Evolutionary conservation across 2,888 invertebrate genomes (phyloP).

Genomic region (Hetaerina titia): DNA sequence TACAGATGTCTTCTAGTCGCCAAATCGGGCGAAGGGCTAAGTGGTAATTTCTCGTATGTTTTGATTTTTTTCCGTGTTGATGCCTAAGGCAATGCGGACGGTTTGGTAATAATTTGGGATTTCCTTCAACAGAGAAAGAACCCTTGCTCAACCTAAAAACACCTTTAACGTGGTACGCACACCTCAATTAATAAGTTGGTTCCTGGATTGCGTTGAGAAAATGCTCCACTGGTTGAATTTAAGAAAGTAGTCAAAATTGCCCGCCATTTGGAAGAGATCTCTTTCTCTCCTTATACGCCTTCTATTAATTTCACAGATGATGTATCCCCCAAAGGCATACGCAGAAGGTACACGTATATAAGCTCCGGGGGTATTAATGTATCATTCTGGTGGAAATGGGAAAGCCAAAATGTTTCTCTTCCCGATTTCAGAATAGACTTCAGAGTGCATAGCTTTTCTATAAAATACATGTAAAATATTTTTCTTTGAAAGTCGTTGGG

Average conservation of each 20-base stretch:
- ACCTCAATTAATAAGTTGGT: slow-evolving; percentile 27
- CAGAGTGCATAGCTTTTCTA: neutral
- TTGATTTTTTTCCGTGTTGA: neutral
- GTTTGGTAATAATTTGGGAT: neutral
- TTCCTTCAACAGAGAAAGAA: neutral
- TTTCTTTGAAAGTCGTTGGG: too few species aligned
- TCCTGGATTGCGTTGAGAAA: neutral
- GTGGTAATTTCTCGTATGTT: neutral
- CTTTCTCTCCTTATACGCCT: neutral
- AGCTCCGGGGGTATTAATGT: too few species aligned
- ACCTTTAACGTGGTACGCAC: neutral
- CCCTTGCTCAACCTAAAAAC: neutral
- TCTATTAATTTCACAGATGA: neutral
- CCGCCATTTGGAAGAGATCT: neutral
- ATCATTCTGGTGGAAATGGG: neutral
- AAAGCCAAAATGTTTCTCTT: neutral
- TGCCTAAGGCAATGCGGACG: neutral
- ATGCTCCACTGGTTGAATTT: neutral
- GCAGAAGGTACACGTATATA: neutral
- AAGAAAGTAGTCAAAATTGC: neutral
- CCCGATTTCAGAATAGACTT: neutral
- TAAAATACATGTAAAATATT: too few species aligned
- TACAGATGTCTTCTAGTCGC: neutral
- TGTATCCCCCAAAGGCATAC: neutral
- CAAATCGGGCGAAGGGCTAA: neutral